phyloP scores from a whole-genome alignment of 1,140 invertebrate genomes.

The Cryptotermes secundus region DNA sequence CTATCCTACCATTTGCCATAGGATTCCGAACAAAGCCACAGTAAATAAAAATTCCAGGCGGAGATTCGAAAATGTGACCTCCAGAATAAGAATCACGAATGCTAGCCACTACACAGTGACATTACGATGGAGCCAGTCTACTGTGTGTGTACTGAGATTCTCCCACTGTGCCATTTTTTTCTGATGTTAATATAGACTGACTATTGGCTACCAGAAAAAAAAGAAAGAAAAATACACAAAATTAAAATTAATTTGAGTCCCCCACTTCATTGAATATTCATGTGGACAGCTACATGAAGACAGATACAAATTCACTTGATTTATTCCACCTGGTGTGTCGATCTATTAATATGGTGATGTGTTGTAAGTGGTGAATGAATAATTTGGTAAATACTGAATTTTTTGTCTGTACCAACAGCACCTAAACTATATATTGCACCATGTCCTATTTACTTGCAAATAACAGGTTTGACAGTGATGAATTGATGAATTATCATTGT shows the following conservation, averaged over 20 bases:
- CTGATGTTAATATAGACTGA: background rate
- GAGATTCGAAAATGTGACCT: too few relatives aligned
- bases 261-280: background rate
- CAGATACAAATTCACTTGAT: conserved; percentile 13
- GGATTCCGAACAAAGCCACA: too few relatives aligned
- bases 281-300: conserved; percentile 19
- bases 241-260: conserved; percentile 9
- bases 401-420: background rate
- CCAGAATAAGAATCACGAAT: too few relatives aligned
- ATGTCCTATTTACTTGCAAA: background rate
- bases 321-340: background rate
- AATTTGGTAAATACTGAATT: background rate
- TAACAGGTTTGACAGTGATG: background rate
- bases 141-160: too few relatives aligned
- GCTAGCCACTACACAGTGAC: too few relatives aligned
- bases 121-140: too few relatives aligned
- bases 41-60: too few relatives aligned
- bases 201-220: background rate
- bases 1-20: too few relatives aligned
- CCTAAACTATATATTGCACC: conserved; percentile 3
- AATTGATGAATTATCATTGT: conserved; percentile 11
- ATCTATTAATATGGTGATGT: conserved; percentile 6
- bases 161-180: too few relatives aligned
- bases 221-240: background rate
- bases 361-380: background rate